A percentile compares a stretch with the other conserved stretches of the same genome.
phyloP scores from a whole-genome alignment of 1,140 invertebrate genomes.

The Drosophila cardini region DNA sequence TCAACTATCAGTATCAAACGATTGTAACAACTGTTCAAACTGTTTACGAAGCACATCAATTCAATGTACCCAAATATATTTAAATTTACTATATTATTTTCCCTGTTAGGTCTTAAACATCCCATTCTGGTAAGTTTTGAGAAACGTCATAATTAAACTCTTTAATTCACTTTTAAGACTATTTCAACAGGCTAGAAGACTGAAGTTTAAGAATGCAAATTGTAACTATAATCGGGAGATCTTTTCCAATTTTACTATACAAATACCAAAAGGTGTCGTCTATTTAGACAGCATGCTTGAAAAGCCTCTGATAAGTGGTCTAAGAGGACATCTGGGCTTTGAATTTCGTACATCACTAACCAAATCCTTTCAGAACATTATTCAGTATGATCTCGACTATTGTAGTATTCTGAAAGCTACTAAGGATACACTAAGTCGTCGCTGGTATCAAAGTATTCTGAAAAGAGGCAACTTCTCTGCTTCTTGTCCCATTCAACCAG shows the following conservation, averaged over 20 bases:
- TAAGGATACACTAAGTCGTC: not conserved
- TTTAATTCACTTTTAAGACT: not conserved
- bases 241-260: not conserved
- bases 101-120: not conserved
- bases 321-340: constrained; percentile 1
- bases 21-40: not conserved
- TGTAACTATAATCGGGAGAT: not conserved
- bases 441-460: not conserved
- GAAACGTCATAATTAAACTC: not conserved
- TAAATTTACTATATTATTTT: not conserved
- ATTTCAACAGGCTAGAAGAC: not conserved
- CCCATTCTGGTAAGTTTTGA: not conserved
- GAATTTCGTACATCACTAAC: not conserved
- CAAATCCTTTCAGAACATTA: not conserved
- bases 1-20: not conserved
- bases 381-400: constrained; percentile 9
- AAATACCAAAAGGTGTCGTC: not conserved
- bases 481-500: not conserved
- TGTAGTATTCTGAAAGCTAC: not conserved
- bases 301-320: not conserved
- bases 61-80: not conserved
- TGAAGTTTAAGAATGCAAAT: not conserved
- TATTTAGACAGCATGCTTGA: not conserved
- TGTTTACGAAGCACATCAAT: not conserved
- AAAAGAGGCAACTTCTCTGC: not conserved